phyloP scores from a whole-genome alignment of 2,888 invertebrate genomes.

The Mythimna ferrago region DNA sequence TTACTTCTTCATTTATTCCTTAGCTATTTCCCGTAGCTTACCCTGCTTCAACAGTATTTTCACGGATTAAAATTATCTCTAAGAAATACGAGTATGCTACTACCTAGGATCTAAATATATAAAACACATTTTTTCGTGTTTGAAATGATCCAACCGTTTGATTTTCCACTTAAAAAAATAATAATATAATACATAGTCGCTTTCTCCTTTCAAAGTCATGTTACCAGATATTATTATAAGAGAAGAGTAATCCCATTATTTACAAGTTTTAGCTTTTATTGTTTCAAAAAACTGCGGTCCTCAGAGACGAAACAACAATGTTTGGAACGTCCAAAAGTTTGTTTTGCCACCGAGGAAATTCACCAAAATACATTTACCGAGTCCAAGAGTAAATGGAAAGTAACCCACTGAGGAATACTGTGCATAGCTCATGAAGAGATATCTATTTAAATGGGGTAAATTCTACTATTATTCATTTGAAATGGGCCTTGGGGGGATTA shows the following conservation, averaged over 20 bases:
- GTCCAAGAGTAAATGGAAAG: conserved; percentile 65
- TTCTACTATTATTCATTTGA: conserved; percentile 18
- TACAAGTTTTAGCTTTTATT: conserved; percentile 59
- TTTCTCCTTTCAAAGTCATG: conserved; percentile 7
- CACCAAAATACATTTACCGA: conserved; percentile 68
- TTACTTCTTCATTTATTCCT: too few relatives aligned
- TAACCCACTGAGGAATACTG: conserved; percentile 58
- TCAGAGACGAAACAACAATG: conserved; percentile 58
- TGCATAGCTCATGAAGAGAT: conserved; percentile 32
- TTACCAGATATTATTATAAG: conserved; percentile 17
- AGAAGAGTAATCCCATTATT: conserved; percentile 55
- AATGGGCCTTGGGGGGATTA: conserved; percentile 1
- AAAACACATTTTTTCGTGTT: too few relatives aligned
- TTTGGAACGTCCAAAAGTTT: conserved; percentile 67
- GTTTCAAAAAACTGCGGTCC: conserved; percentile 59
- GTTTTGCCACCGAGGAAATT: conserved; percentile 60
- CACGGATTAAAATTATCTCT: too few relatives aligned
- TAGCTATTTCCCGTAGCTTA: too few relatives aligned
- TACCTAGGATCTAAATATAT: too few relatives aligned
- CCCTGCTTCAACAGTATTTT: too few relatives aligned
- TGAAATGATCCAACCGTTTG: too few relatives aligned
- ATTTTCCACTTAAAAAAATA: too few relatives aligned
- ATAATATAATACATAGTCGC: not conserved
- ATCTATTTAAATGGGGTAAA: conserved; percentile 28
- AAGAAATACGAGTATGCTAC: too few relatives aligned